These are phyloP conservation scores for Drosophila bocqueti DNA, from an alignment of 1,140 invertebrate genomes.

Conservation along the genomic window DNA sequence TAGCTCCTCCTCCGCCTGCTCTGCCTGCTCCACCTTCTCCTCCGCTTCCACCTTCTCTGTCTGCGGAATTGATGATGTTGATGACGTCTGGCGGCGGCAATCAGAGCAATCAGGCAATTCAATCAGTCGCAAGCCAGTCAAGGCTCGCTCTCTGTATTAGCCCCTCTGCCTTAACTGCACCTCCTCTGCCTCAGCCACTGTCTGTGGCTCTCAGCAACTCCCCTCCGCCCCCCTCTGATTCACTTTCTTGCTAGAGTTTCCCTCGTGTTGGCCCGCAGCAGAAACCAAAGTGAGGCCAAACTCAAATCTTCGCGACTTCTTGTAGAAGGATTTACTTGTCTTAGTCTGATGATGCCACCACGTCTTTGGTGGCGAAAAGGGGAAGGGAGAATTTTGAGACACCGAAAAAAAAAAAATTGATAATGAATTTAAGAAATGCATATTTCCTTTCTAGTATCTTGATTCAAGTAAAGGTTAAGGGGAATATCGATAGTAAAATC, in stretches of 20 bases:
- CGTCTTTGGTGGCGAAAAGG: not conserved
- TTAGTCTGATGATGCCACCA: conserved; percentile 25
- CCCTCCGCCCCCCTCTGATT: not conserved
- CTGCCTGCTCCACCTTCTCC: not conserved
- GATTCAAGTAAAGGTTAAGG: not conserved
- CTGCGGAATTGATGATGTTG: conserved; percentile 65
- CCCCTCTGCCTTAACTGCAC: not conserved
- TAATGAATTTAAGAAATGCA: too few species aligned
- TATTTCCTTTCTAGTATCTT: too few species aligned
- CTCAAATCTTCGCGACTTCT: conserved; percentile 38
- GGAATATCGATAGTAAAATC: not conserved
- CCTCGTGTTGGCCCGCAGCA: conserved; percentile 26
- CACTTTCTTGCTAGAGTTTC: conserved; percentile 15
- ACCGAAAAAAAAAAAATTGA: not conserved
- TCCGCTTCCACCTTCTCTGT: conserved; percentile 37
- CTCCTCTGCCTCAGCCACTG: not conserved
- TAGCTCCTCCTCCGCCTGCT: not conserved
- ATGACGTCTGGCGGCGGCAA: conserved; percentile 72
- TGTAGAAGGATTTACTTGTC: conserved; percentile 65
- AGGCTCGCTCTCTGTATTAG: conserved; percentile 21
- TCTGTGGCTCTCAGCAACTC: not conserved
- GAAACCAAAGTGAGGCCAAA: conserved; percentile 34
- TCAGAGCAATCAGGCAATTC: conserved; percentile 81
- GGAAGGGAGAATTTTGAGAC: not conserved
- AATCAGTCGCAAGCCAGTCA: conserved; percentile 65